Conservation (phyloP, 1,140 invertebrate species). For the Carcinoscorpius rotundicauda region DNA sequence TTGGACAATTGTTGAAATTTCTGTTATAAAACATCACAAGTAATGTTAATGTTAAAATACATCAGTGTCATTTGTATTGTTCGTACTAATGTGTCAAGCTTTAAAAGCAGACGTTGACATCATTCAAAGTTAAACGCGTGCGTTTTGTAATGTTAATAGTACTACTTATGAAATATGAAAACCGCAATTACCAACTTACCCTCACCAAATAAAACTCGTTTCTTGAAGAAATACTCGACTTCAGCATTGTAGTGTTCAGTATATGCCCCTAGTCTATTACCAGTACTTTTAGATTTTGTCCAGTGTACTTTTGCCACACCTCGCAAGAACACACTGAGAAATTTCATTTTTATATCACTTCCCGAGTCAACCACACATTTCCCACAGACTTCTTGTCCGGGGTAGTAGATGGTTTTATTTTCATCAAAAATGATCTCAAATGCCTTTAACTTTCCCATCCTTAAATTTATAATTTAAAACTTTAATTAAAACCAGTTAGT, state of each 20-base stretch:
- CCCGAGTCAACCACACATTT: constrained; percentile 35
- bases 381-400: constrained; percentile 34
- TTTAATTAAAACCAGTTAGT: too few relatives aligned
- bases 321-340: constrained; percentile 35
- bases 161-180: too few relatives aligned
- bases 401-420: constrained; percentile 36
- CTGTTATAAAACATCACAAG: too few relatives aligned
- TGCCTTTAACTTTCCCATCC: constrained; percentile 37
- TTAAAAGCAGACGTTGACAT: too few relatives aligned
- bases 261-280: constrained; percentile 36
- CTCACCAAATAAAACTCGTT: constrained; percentile 35
- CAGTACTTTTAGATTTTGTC: constrained; percentile 37
- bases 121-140: too few relatives aligned
- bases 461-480: neutral
- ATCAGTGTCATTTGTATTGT: too few relatives aligned
- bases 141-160: too few relatives aligned
- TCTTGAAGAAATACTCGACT: constrained; percentile 37
- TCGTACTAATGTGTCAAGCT: too few relatives aligned
- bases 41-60: too few relatives aligned
- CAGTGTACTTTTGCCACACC: constrained; percentile 38
- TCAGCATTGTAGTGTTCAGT: constrained; percentile 39
- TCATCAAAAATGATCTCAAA: constrained; percentile 35
- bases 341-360: constrained; percentile 36
- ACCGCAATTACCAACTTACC: constrained; percentile 24
- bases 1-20: too few relatives aligned